Base-by-base conservation (phyloP, 2,888 invertebrate species). In the Ochropleura leucogaster region DNA sequence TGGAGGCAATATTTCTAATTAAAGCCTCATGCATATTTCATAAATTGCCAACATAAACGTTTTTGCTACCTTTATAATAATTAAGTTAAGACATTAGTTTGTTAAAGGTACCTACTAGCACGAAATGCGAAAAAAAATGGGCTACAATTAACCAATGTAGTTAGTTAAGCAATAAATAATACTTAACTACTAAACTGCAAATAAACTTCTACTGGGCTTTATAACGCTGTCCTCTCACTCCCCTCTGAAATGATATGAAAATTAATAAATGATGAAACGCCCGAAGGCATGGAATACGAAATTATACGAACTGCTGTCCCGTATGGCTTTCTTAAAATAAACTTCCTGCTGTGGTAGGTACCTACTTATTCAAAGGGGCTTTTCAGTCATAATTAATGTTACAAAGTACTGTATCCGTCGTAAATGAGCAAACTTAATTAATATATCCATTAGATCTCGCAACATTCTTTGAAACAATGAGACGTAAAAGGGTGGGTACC, bases 401-500 rank as follows among this genome's bases (percentile, higher is more conserved):
- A 83, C 79, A 88, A 88, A 89, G 83, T 86, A 87, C 87, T 87
- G 80, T 87, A 87, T 83, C 80, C 85, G 83, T 80, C 87, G 84
- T 91, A 90, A 92, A 91, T 91, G 92, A 93, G 89, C 89, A 89
- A 93, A 92, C 87, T 89, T 92, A 93, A 93, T 92, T 93, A 93
- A 92, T 92, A 91, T 90, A 91, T 91, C 92, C 90, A 93, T 92
- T 92, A 90, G 89, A 89, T 89, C 82, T 86, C 83, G 89, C 86
- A 91, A 91, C 91, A 92, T 92, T 92, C 90, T 86, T 88, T 87
- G 88, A 90, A 91, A 92, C 91, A 93, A 92, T 92, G 90, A 91
- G 89, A 90, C 81, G 77, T 77, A 82, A 89, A 90, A 89, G 91
- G 92, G 90, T 85, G 79, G 69, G 76, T 82, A 85, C 89, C 91